phyloP scores from a whole-genome alignment of 2,113 vertebrate species.

The Drymodes brunneopygia region DNA sequence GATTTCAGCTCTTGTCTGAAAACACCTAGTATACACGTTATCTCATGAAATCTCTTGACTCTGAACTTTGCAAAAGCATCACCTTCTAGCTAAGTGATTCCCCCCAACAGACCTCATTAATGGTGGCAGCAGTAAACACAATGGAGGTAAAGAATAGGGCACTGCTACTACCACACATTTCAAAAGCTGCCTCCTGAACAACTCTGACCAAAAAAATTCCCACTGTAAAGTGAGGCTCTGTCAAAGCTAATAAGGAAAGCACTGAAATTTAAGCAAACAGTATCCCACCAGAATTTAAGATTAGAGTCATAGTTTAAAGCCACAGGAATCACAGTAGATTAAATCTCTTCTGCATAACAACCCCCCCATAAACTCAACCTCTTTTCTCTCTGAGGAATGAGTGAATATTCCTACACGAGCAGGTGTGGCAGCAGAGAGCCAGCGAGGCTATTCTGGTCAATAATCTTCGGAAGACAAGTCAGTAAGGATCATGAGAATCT shows the following conservation, averaged over 20 bases:
- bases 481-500: not conserved
- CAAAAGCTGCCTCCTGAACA: not conserved
- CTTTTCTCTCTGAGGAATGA: not conserved
- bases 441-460: not conserved
- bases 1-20: not conserved
- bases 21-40: not conserved
- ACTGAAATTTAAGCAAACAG: not conserved
- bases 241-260: not conserved
- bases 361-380: not conserved
- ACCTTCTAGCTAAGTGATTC: not conserved
- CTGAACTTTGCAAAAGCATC: not conserved
- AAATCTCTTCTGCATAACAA: not conserved
- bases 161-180: not conserved
- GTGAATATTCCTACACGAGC: rapidly evolving
- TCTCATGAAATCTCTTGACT: not conserved
- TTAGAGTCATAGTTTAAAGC: not conserved
- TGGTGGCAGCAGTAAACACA: not conserved
- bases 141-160: not conserved
- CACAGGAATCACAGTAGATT: not conserved
- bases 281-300: not conserved
- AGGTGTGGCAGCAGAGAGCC: not conserved
- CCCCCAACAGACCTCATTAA: not conserved
- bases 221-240: not conserved
- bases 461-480: not conserved
- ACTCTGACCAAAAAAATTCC: not conserved